Base-by-base conservation (phyloP, 2,113 vertebrate genomes). In the Odontesthes bonariensis region DNA sequence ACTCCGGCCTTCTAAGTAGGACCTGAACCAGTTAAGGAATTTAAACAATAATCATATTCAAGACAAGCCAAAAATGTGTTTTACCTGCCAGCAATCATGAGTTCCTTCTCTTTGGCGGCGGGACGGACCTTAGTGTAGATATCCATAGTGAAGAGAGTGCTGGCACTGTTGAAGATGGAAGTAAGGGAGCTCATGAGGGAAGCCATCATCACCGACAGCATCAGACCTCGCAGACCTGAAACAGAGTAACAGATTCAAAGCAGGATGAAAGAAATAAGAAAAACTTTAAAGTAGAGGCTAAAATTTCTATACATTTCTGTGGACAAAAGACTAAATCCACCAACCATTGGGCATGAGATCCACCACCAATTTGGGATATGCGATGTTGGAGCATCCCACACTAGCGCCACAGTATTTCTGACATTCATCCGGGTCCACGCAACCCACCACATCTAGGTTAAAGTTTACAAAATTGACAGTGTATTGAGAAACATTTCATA, bases 181-280 rank as follows among this genome's bases (percentile, higher is more conserved):
- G 98, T 99, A 53, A 99, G 90, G 8, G 98, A 99, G 81, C 97
- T 98, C 97, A 99, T 99, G 32, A 99, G 95, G 17, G 98, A 99
- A 1, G 97, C 97, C 95, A 99, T 0, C 97, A 99, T 99, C 78
- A 97, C 97, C 0, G 98, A 96, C 69, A 99, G 63, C 98, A 99
- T 99, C 60, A 99, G 91, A 32, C 97, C 98, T 49, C 97, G 91
- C 23, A 99, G 91, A 77, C 97, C 97, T 98, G 85, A 44, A 79
- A 64, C 14, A 35, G 80, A 51, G n/a, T 6, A 53, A 55, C 5
- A 65, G 5, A 61, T 63, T 20, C 0, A 42, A 51, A 61, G 11
- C 1, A 19, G 13, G 4, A 47, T n/a, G 22, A 22, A 0, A 4
- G 2, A 20, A 53, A 10, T 16, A 77, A 4, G 86, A 13, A 22